A percentile compares a stretch with the other conserved stretches of the same genome.
Conservation (phyloP, 2,888 invertebrate genomes). For the Xestia xanthographa region DNA sequence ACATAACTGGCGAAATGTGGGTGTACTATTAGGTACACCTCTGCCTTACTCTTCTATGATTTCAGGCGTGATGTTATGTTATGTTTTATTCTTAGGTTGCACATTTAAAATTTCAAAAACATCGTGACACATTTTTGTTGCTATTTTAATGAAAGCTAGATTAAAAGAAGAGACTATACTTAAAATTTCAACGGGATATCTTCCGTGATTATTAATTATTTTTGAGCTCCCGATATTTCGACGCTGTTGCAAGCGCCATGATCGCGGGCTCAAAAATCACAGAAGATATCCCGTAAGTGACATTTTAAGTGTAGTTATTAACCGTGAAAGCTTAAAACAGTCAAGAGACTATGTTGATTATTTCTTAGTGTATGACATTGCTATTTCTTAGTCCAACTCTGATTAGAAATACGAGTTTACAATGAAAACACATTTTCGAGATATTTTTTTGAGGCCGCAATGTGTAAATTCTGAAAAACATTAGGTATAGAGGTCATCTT, state of each 20-base stretch:
- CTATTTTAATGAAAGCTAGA: neutral
- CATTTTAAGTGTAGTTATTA: too few relatives aligned
- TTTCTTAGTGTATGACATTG: constrained; percentile 1
- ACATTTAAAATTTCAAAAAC: neutral
- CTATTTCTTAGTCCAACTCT: constrained; percentile 32
- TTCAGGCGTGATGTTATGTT: neutral
- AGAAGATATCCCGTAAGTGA: too few relatives aligned
- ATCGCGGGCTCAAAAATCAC: too few relatives aligned
- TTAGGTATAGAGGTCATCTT: neutral
- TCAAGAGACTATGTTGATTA: neutral
- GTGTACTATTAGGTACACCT: neutral
- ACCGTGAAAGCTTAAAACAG: too few relatives aligned
- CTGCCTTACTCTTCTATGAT: neutral
- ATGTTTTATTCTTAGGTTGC: neutral
- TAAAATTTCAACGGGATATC: too few relatives aligned
- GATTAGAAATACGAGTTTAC: constrained; percentile 36
- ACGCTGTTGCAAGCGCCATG: too few relatives aligned
- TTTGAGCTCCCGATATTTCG: too few relatives aligned
- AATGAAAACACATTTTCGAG: constrained; percentile 30
- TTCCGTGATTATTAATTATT: too few relatives aligned
- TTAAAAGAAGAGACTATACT: neutral
- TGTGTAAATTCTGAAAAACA: neutral
- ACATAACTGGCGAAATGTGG: neutral
- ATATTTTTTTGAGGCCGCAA: neutral
- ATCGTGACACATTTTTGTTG: neutral